Evolutionary conservation across 2,113 vertebrate species (phyloP).

Genomic region (Rhynchomys soricoides): DNA sequence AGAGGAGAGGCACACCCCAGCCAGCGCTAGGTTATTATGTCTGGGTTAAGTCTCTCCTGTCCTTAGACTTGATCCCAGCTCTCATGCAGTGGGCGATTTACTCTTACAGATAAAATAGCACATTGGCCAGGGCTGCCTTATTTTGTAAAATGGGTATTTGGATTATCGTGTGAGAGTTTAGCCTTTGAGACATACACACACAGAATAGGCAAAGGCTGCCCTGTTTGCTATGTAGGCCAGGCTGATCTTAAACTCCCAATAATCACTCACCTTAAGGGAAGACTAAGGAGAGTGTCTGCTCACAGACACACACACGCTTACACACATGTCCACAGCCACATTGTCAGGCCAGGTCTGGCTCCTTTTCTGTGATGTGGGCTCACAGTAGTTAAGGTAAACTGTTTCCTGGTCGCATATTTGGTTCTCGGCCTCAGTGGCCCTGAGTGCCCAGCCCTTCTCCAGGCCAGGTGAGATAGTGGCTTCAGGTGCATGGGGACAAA

Average conservation of each 20-base stretch:
- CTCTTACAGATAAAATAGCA: background rate
- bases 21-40: background rate
- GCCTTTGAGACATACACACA: background rate
- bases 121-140: background rate
- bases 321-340: background rate
- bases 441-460: background rate
- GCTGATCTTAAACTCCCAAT: background rate
- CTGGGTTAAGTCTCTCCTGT: background rate
- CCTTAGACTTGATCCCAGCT: background rate
- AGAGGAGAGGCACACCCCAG: background rate
- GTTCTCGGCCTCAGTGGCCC: background rate
- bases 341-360: background rate
- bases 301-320: background rate
- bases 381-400: background rate
- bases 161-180: background rate
- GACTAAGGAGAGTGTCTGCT: background rate
- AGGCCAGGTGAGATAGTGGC: background rate
- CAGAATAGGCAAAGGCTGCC: background rate
- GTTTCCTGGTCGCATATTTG: background rate
- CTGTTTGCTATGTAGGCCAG: background rate
- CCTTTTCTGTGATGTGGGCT: background rate
- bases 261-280: background rate
- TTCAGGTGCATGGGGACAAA: background rate
- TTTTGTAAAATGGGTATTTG: background rate
- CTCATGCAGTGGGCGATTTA: background rate